Evolutionary conservation across 2,113 vertebrate genomes (phyloP).

Genomic region (Atherinomorus stipes): DNA sequence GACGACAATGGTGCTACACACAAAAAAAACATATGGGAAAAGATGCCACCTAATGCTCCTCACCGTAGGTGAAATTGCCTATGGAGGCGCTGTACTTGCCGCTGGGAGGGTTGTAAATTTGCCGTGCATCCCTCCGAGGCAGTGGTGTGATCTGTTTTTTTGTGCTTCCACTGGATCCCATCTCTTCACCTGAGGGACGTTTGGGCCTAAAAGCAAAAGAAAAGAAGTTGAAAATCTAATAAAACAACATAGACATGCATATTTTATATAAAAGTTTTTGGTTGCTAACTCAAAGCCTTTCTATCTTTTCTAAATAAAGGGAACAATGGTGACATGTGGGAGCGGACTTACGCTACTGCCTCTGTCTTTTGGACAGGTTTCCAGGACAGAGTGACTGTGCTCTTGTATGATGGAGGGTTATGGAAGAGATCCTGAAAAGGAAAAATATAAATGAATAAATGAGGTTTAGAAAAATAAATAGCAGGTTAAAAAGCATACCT

Average conservation of each 20-base stretch:
- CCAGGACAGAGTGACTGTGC: slow-evolving; percentile 97
- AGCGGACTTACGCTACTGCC: slow-evolving; percentile 79
- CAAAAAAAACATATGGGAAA: neutral
- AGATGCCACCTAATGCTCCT: slow-evolving; percentile 61
- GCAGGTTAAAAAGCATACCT: neutral
- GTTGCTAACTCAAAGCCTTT: neutral
- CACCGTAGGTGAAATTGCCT: slow-evolving; percentile 93
- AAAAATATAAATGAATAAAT: neutral
- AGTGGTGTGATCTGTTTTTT: slow-evolving; percentile 89
- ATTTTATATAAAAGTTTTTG: neutral
- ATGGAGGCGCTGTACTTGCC: slow-evolving; percentile 97
- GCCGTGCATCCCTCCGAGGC: slow-evolving; percentile 93
- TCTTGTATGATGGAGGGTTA: slow-evolving; percentile 99
- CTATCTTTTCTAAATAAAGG: neutral
- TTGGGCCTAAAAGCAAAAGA: slow-evolving; percentile 86
- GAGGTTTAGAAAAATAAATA: neutral
- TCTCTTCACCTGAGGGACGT: slow-evolving; percentile 88
- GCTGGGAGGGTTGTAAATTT: slow-evolving; percentile 98
- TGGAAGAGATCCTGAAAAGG: slow-evolving; percentile 95
- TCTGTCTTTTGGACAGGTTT: slow-evolving; percentile 97
- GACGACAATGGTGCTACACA: neutral
- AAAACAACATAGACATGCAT: neutral
- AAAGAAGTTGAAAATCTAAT: neutral
- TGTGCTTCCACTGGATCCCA: slow-evolving; percentile 83
- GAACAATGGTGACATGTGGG: neutral